Evolutionary conservation across 2,113 vertebrate genomes (phyloP).

Genomic region (Archocentrus centrarchus): DNA sequence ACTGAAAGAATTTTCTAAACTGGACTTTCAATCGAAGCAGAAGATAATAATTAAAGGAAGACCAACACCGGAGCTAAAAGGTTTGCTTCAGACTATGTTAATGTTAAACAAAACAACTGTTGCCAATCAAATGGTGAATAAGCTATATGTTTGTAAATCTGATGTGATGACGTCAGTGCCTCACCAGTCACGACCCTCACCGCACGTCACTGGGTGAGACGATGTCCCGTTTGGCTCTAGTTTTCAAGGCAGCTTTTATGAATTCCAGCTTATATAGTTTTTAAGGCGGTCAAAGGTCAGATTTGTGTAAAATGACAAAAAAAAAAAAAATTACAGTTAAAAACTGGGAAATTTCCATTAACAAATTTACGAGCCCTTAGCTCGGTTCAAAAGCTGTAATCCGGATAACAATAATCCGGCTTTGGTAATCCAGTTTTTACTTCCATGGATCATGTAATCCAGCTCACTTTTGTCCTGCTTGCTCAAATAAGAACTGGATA

Average conservation of each 20-base stretch:
- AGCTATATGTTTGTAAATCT: too few relatives aligned
- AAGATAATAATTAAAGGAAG: too few relatives aligned
- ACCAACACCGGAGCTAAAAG: too few relatives aligned
- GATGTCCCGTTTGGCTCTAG: neutral
- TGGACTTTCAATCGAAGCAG: too few relatives aligned
- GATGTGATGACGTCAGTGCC: too few relatives aligned
- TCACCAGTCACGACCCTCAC: too few relatives aligned
- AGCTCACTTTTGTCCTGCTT: neutral
- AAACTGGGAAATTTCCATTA: neutral
- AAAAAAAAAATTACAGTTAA: neutral
- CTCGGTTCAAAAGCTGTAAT: fast-evolving
- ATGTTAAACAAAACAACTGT: too few relatives aligned
- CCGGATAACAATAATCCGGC: neutral
- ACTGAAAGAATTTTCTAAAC: too few relatives aligned
- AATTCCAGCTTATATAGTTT: too few relatives aligned
- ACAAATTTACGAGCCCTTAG: neutral
- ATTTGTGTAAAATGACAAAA: neutral
- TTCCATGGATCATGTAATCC: neutral
- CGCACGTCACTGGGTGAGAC: neutral
- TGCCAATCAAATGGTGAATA: too few relatives aligned
- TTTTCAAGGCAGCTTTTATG: neutral
- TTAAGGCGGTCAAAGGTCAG: neutral
- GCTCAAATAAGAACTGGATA: neutral
- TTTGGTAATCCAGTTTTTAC: neutral
- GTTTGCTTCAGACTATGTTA: too few relatives aligned